Conservation (phyloP, 2,797 vertebrate genomes). For the Sebastes paucispinis region DNA sequence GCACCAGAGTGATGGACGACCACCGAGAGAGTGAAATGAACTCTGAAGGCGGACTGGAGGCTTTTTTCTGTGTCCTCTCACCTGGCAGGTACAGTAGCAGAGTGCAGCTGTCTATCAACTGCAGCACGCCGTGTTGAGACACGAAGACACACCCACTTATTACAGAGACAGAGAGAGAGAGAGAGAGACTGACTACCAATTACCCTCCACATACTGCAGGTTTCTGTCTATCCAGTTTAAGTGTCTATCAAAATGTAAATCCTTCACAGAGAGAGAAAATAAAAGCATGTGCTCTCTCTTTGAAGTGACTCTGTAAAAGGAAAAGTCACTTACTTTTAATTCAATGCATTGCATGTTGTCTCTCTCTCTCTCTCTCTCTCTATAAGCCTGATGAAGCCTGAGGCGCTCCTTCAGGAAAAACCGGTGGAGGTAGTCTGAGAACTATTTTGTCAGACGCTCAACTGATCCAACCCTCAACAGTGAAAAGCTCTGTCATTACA, state of each 20-base stretch:
- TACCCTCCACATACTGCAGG: neutral
- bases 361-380: neutral
- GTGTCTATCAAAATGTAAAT: neutral
- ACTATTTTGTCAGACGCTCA: conserved; percentile 43
- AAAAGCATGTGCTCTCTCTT: neutral
- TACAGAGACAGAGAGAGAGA: conserved; percentile 9
- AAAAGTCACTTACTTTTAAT: neutral
- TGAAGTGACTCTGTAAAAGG: neutral
- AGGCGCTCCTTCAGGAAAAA: conserved; percentile 85
- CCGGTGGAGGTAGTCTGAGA: conserved; percentile 80
- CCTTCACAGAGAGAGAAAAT: neutral
- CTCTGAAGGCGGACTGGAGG: conserved; percentile 14
- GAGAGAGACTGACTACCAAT: neutral
- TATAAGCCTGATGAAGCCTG: conserved; percentile 47
- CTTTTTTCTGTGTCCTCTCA: conserved; percentile 45
- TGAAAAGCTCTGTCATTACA: neutral
- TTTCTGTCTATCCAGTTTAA: conserved; percentile 15
- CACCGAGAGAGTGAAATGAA: neutral
- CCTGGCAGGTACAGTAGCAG: conserved; percentile 66
- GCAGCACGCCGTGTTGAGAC: conserved; percentile 68
- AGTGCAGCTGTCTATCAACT: conserved; percentile 63
- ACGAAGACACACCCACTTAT: conserved; percentile 71
- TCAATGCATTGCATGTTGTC: neutral
- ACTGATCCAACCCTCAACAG: conserved; percentile 54
- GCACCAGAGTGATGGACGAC: neutral